These are phyloP conservation scores for Kryptolebias ocellatus DNA, from an alignment of 2,797 vertebrate species.

Conservation along the genomic window DNA sequence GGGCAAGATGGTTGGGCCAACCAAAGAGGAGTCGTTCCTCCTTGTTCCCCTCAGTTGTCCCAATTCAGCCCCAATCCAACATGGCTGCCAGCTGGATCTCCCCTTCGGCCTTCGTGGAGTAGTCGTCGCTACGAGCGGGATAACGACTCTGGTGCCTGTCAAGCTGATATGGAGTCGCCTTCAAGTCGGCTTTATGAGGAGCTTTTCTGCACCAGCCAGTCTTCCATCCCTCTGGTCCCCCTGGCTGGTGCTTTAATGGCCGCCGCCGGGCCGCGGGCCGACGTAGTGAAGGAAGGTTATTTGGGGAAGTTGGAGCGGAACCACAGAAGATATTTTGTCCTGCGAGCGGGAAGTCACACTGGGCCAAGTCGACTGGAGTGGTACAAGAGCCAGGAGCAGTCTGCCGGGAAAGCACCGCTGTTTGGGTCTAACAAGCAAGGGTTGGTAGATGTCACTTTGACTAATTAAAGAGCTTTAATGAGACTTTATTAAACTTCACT, in stretches of 20 bases:
- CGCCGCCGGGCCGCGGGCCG: neutral
- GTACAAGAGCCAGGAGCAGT: constrained; percentile 67
- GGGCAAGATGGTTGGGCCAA: neutral
- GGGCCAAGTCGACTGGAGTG: constrained; percentile 73
- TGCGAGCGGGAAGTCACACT: constrained; percentile 66
- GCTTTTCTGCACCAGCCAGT: constrained; percentile 40
- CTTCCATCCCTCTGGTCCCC: constrained; percentile 14
- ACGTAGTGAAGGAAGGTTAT: constrained; percentile 65
- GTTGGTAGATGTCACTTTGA: constrained; percentile 32
- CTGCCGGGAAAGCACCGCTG: constrained; percentile 38
- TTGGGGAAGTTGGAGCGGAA: constrained; percentile 63
- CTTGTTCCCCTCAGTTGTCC: constrained; percentile 6
- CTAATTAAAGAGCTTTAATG: too few species aligned
- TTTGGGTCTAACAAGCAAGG: constrained; percentile 58
- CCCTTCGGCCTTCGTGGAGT: neutral
- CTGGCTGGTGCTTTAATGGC: constrained; percentile 34
- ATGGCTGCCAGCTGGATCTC: constrained; percentile 1
- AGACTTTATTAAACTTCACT: rapidly evolving
- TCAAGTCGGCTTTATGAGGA: constrained; percentile 43
- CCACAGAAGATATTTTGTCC: constrained; percentile 65
- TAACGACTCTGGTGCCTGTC: neutral
- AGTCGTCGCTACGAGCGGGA: neutral
- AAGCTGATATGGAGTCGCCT: neutral
- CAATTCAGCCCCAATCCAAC: constrained; percentile 17
- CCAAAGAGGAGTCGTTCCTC: neutral